A percentile compares a stretch with the other conserved stretches of the same genome.
These are phyloP conservation scores for Sphaerophoria rueppellii DNA, from an alignment of 2,888 invertebrate genomes.

Conservation along the genomic window DNA sequence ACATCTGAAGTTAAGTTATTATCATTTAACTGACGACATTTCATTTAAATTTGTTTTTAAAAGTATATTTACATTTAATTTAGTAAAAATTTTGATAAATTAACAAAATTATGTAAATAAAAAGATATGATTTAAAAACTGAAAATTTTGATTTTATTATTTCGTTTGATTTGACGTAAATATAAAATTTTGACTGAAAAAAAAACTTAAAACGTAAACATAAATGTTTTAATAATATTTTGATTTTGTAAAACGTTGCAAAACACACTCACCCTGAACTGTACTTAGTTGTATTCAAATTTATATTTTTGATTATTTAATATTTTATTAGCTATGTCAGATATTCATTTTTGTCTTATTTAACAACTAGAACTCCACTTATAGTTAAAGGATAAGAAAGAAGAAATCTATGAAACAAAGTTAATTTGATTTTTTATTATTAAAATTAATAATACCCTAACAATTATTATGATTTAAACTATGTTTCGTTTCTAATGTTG, in stretches of 20 bases:
- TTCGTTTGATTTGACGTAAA: too few relatives aligned
- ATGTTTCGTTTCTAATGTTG: slow-evolving; percentile 20
- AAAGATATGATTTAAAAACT: neutral
- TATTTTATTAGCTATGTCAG: slow-evolving; percentile 7
- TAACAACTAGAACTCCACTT: slow-evolving; percentile 23
- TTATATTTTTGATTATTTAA: neutral
- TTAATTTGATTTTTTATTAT: slow-evolving; percentile 19
- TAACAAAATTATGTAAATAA: neutral
- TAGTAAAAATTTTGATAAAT: slow-evolving; percentile 7
- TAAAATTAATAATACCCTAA: slow-evolving; percentile 38
- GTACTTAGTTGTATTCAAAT: neutral
- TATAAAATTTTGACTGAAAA: too few relatives aligned
- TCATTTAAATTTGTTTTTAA: neutral
- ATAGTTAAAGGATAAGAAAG: slow-evolving; percentile 52
- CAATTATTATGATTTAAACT: neutral
- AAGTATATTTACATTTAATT: neutral
- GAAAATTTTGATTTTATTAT: too few relatives aligned
- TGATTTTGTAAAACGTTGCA: too few relatives aligned
- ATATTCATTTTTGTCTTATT: neutral
- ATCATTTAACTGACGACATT: slow-evolving; percentile 12
- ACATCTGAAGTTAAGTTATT: neutral
- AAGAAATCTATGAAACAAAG: slow-evolving; percentile 71
- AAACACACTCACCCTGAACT: slow-evolving; percentile 9
- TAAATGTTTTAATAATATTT: too few relatives aligned
- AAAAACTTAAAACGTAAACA: too few relatives aligned